These are phyloP conservation scores for Zeuzera pyrina DNA, from an alignment of 2,888 invertebrate species.

Conservation along the genomic window DNA sequence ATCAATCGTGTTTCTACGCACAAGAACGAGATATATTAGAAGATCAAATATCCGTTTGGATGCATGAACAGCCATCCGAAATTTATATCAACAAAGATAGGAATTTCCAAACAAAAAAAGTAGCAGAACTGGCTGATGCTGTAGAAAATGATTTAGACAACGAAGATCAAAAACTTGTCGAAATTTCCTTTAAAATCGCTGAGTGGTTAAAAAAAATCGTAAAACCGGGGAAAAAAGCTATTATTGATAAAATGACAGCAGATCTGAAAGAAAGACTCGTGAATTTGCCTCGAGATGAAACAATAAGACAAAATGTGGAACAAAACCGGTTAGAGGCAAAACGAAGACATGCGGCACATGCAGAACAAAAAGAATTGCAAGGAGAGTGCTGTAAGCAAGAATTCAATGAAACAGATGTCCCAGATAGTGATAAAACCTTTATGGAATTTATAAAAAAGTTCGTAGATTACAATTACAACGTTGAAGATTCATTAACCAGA, in stretches of 20 bases:
- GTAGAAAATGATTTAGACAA: constrained; percentile 23
- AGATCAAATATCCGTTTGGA: constrained; percentile 42
- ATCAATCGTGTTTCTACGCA: too few species aligned
- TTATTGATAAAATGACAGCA: constrained; percentile 23
- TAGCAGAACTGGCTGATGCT: constrained; percentile 28
- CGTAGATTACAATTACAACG: constrained; percentile 32
- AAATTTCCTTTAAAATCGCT: constrained; percentile 23
- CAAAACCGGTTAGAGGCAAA: too few species aligned
- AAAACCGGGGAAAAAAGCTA: constrained; percentile 20
- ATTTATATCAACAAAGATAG: constrained; percentile 22
- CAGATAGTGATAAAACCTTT: constrained; percentile 28
- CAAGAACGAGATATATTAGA: constrained; percentile 28
- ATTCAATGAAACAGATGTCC: too few species aligned
- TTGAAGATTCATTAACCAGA: constrained; percentile 30
- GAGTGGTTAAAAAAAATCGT: constrained; percentile 28
- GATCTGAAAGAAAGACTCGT: constrained; percentile 25
- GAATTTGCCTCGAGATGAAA: too few species aligned
- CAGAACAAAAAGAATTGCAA: too few species aligned
- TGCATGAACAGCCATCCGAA: constrained; percentile 33
- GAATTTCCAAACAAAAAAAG: constrained; percentile 17
- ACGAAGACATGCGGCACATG: too few species aligned
- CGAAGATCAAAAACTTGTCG: constrained; percentile 19
- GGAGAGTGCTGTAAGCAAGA: too few species aligned
- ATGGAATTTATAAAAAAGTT: constrained; percentile 34
- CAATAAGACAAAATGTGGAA: too few species aligned